Evolutionary conservation across 64 coral and sea anemone genomes (phyloP).

Genomic region (Porites lutea): DNA sequence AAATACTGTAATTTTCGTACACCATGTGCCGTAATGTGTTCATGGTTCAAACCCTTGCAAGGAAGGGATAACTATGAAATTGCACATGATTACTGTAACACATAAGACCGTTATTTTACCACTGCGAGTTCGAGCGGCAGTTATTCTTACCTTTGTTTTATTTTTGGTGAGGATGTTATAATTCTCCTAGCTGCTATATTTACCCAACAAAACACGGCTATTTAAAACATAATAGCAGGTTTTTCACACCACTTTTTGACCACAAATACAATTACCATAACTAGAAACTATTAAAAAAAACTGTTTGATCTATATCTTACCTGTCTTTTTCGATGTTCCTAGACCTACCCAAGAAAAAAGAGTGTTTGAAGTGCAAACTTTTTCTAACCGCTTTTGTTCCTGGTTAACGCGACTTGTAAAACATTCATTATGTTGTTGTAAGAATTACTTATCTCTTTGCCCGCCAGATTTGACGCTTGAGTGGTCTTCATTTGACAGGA

Average conservation of each 20-base stretch:
- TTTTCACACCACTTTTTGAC: background rate
- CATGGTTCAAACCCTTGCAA: too few species aligned
- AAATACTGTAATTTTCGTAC: too few species aligned
- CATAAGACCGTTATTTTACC: background rate
- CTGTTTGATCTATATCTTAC: background rate
- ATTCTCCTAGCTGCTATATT: background rate
- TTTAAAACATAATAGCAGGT: background rate
- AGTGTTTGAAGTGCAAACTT: background rate
- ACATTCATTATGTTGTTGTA: slow-evolving; percentile 11
- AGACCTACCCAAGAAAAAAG: background rate
- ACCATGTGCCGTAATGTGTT: too few species aligned
- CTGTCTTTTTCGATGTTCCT: background rate
- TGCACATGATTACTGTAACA: background rate
- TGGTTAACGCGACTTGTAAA: background rate
- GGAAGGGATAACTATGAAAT: too few species aligned
- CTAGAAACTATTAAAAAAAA: background rate
- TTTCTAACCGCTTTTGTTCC: slow-evolving; percentile 14
- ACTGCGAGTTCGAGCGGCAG: background rate
- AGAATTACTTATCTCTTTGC: slow-evolving; percentile 35
- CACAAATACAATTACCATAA: background rate
- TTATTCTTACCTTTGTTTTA: background rate
- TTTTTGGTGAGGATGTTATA: background rate
- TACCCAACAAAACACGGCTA: background rate
- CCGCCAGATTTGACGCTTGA: slow-evolving; percentile 1
- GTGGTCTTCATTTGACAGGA: background rate